Evolutionary conservation across 1,140 invertebrate species (phyloP).

Genomic region (Parapsyche elsis): DNA sequence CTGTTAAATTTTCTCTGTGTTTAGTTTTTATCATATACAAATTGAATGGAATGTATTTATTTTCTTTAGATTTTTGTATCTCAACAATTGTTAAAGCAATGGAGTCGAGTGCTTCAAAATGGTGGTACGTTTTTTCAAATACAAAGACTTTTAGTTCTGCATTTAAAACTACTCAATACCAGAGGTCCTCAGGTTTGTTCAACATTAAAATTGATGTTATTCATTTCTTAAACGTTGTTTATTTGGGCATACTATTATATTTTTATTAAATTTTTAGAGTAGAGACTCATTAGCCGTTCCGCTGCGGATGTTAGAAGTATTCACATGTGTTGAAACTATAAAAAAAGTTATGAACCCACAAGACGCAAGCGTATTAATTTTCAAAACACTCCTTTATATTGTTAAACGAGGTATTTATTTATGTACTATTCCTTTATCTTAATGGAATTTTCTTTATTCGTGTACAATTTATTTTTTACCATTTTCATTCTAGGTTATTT

Average conservation of each 20-base stretch:
- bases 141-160: conserved; percentile 71
- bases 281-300: conserved; percentile 77
- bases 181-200: conserved; percentile 61
- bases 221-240: not conserved
- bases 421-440: conserved; percentile 2
- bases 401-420: conserved; percentile 60
- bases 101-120: conserved; percentile 68
- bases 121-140: conserved; percentile 69
- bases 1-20: not conserved
- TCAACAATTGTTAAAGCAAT: conserved; percentile 70
- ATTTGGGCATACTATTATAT: conserved; percentile 6
- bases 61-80: conserved; percentile 69
- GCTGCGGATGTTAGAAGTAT: conserved; percentile 82
- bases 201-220: not conserved
- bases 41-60: conserved; percentile 29
- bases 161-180: conserved; percentile 64
- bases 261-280: conserved; percentile 27
- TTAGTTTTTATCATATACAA: not conserved
- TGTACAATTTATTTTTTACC: not conserved
- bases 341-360: conserved; percentile 64
- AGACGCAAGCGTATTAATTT: conserved; percentile 62
- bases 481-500: conserved; percentile 74
- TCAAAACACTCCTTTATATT: conserved; percentile 64
- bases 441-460: not conserved
- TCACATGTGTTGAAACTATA: conserved; percentile 71